Evolutionary conservation across 2,797 vertebrate species (phyloP).

Genomic region (Hirundo rustica): DNA sequence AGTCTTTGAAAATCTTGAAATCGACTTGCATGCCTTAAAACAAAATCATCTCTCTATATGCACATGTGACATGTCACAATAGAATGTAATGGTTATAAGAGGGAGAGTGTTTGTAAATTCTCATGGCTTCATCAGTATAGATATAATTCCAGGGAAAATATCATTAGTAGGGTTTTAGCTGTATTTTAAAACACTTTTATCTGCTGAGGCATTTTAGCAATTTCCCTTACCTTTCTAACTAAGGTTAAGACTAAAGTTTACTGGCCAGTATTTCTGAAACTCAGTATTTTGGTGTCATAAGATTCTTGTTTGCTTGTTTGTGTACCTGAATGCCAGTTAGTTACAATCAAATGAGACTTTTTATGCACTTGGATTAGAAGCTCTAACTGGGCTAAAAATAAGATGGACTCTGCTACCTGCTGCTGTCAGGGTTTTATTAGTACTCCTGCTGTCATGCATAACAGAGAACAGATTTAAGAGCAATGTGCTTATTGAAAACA

Average conservation of each 20-base stretch:
- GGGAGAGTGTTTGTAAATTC: background rate
- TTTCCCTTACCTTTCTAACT: background rate
- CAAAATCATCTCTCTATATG: background rate
- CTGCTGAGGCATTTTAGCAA: background rate
- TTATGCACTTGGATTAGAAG: slow-evolving; percentile 24
- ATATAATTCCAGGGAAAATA: background rate
- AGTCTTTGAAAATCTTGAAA: background rate
- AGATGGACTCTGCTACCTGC: slow-evolving; percentile 14
- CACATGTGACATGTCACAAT: background rate
- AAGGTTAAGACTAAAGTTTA: background rate
- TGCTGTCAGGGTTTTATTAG: slow-evolving; percentile 47
- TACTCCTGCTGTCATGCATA: slow-evolving; percentile 17
- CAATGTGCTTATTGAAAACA: slow-evolving; percentile 56
- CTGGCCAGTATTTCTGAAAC: background rate
- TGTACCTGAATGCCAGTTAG: background rate
- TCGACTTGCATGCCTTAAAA: background rate
- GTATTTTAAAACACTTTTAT: background rate
- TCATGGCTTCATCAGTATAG: background rate
- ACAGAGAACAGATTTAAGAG: slow-evolving; percentile 49
- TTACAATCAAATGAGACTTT: slow-evolving; percentile 30
- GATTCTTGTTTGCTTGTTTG: background rate
- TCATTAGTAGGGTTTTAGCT: background rate
- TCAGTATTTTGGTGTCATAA: background rate
- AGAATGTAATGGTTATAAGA: background rate
- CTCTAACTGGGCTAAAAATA: slow-evolving; percentile 34